These are phyloP conservation scores for Pseudoatta argentina DNA, from an alignment of 1,140 invertebrate species.

Conservation along the genomic window DNA sequence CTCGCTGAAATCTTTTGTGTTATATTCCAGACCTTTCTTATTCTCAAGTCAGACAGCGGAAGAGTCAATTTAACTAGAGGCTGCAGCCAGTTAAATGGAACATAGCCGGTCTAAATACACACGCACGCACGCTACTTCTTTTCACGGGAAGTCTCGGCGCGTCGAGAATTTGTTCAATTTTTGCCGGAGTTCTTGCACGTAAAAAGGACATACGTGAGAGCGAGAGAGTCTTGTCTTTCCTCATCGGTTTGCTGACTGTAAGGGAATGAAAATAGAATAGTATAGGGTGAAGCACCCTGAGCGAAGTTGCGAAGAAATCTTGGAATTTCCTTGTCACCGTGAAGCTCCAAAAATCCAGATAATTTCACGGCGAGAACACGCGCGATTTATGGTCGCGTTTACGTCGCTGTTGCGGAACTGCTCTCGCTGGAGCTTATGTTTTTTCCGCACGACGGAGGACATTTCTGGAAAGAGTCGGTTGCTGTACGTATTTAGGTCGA, in stretches of 20 bases:
- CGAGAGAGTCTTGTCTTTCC: constrained; percentile 3
- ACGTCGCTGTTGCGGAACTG: constrained; percentile 47
- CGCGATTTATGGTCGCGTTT: constrained; percentile 69
- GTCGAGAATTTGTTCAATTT: constrained; percentile 52
- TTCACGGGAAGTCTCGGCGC: constrained; percentile 1
- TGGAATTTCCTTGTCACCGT: constrained; percentile 51
- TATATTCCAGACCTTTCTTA: constrained; percentile 40
- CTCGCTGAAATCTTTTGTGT: background rate
- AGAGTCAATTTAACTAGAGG: constrained; percentile 53
- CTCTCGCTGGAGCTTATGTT: constrained; percentile 28
- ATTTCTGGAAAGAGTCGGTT: constrained; percentile 46
- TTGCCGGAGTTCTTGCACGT: constrained; percentile 32
- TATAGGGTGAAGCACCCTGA: background rate
- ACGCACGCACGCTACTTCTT: constrained; percentile 22
- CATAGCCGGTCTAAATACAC: constrained; percentile 49
- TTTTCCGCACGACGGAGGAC: constrained; percentile 2
- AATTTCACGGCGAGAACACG: constrained; percentile 64
- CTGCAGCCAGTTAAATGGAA: constrained; percentile 49
- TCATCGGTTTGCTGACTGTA: constrained; percentile 24
- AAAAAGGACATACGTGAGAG: background rate
- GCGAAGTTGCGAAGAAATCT: constrained; percentile 56
- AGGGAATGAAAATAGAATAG: background rate
- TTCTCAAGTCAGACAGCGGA: constrained; percentile 34
- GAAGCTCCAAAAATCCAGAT: constrained; percentile 65
- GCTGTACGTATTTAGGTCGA: constrained; percentile 67